A percentile compares a stretch with the other conserved stretches of the same genome.
Evolutionary conservation across 2,888 invertebrate species (phyloP).

Genomic region (Amphipyra berbera): DNA sequence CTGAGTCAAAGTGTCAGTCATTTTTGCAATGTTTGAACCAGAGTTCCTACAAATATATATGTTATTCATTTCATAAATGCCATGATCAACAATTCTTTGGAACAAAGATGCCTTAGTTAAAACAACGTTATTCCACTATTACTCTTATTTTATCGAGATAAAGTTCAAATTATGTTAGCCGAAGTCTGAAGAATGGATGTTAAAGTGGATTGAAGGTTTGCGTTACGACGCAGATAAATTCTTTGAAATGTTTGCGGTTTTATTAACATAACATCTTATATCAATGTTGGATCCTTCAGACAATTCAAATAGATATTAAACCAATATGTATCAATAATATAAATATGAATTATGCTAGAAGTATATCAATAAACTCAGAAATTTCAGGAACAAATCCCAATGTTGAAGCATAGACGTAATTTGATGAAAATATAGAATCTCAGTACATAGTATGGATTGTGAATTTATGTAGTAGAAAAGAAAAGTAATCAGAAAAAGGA

Average conservation of each 20-base stretch:
- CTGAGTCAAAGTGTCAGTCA: constrained; percentile 50
- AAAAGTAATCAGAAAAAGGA: no score
- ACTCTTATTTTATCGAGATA: constrained; percentile 13
- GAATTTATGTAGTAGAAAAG: no score
- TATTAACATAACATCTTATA: constrained; percentile 14
- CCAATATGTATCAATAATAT: background rate
- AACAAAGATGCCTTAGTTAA: constrained; percentile 4
- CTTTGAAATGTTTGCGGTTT: constrained; percentile 23
- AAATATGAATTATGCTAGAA: background rate
- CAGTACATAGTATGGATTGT: background rate
- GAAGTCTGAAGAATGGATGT: constrained; percentile 6
- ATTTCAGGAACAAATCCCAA: background rate
- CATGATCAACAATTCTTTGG: constrained; percentile 18
- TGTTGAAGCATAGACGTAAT: background rate
- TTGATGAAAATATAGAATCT: background rate
- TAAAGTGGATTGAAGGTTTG: constrained; percentile 31
- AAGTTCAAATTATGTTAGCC: constrained; percentile 11
- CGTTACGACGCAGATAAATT: constrained; percentile 28
- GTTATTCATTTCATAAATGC: constrained; percentile 48
- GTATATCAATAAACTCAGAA: background rate
- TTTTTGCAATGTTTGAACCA: constrained; percentile 55
- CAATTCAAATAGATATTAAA: constrained; percentile 2
- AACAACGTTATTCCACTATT: constrained; percentile 9
- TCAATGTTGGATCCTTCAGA: constrained; percentile 5
- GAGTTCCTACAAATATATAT: constrained; percentile 57